phyloP scores from a whole-genome alignment of 2,888 invertebrate genomes.

The Andrena flavipes region DNA sequence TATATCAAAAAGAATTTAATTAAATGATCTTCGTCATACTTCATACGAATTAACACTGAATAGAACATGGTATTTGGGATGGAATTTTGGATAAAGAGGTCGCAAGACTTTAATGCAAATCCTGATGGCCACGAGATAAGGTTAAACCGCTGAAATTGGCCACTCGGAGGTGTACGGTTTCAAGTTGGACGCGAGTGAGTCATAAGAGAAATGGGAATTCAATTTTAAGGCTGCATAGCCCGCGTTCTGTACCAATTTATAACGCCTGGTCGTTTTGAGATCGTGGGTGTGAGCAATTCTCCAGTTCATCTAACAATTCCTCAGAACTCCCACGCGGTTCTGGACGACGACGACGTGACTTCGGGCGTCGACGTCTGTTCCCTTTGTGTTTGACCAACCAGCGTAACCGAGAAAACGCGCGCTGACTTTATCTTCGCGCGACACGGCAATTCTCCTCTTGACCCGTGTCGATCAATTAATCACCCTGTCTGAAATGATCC shows the following conservation, averaged over 20 bases:
- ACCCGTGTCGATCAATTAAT: conserved; percentile 65
- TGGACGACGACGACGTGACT: conserved; percentile 66
- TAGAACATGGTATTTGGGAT: no score
- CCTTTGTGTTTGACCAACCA: conserved; percentile 72
- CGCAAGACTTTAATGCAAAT: background rate
- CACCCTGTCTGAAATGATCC: conserved; percentile 49
- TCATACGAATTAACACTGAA: background rate
- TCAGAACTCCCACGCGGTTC: conserved; percentile 71
- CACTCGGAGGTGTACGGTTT: background rate
- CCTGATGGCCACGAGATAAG: background rate
- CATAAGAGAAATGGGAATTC: conserved; percentile 60
- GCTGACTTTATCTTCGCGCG: conserved; percentile 65
- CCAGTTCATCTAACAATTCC: conserved; percentile 75
- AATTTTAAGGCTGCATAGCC: conserved; percentile 60
- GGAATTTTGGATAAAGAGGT: background rate
- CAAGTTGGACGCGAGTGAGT: conserved; percentile 35
- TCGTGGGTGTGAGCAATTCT: conserved; percentile 74
- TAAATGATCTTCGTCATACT: background rate
- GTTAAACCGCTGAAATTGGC: conserved; percentile 18
- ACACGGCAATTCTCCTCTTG: conserved; percentile 62
- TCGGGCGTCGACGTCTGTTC: conserved; percentile 68
- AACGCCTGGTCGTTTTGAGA: conserved; percentile 54
- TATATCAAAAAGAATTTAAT: background rate
- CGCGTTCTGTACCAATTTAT: conserved; percentile 61
- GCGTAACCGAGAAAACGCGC: conserved; percentile 70